Base-by-base conservation (phyloP, 2,797 vertebrate genomes). In the Danio choprae region DNA sequence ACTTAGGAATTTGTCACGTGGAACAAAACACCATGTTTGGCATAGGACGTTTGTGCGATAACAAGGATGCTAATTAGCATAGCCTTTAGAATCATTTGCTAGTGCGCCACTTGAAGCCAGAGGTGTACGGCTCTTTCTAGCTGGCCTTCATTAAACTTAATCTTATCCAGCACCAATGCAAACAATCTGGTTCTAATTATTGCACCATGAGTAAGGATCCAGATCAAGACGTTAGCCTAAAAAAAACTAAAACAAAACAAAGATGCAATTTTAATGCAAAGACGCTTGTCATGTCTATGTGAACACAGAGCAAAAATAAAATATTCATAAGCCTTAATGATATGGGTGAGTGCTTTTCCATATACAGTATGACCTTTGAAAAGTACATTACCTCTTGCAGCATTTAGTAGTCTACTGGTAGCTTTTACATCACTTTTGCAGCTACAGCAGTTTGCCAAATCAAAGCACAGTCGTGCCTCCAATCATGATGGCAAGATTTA, bases 401-500 rank as follows among this genome's bases (percentile, higher is more conserved):
- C 80, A 46, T 43, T 83, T 73, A 48, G 55, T 71, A 4, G 44
- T 48, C 13, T 22, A 50, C 13, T 50, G 5, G 4, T 36, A 48
- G 65, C 48, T 70, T 70, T 53, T 51, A 36, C 13, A 38, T 67
- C 65, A 83, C 50, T 2, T 59, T 79, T 77, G 53, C 40, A 77
- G 46, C 48, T 36, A 77, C 36, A 68, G 69, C 70, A 12, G 18
- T 65, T 41, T 60, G 51, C 40, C 41, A 80, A 81, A 79, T 81
- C 79, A 80, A 58, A 80, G 63, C 50, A 46, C 65, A 48, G 56
- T 20, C 6, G 56, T 77, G 18, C 62, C 67, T 81, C 72, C 77
- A 85, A 87, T 86, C 83, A 79, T 12, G 62, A 77, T 77, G 76
- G 75, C 56, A 63, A 84, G 81, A 84, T 82, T 77, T 51, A 83